Evolutionary conservation across 1,140 invertebrate genomes (phyloP), one percentile per base, ranked within the genome.

Genomic region (Eriocheir sinensis): DNA sequence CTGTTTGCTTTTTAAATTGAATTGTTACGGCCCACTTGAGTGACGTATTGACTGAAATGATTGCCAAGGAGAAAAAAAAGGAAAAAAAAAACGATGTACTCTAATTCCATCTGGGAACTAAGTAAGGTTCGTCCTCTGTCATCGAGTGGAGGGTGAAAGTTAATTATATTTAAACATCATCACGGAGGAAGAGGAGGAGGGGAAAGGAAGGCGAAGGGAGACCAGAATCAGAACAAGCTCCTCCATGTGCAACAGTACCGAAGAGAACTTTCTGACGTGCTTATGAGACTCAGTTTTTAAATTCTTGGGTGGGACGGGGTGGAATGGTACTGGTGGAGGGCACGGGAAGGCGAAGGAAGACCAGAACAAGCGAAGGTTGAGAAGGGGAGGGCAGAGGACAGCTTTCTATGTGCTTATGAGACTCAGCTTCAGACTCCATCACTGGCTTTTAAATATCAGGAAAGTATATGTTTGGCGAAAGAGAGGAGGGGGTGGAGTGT

Each of bases 1-100:
- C 34, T 94, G 93, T 94, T 94, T 94, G 93, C 93, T 94, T 94
- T 94, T 94, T 90, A 94, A 94, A 94, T 94, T 94, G 93, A 79
- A 94, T 94, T 94, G 93, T 94, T 94, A 94, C 93, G 44, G 32
- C 38, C 86, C 93, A 90, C 93, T 94, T 80, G 30, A 38, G 38
- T 72, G 93, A 72, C 53, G 86, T 94, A 90, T 90, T 94, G 86
- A 94, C 93, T 48, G 44, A 44, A 83, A 72, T 48, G 86, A 94
- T 94, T 94, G 93, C 88, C 80, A 94, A 94, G 80, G 85, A 93
- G 27, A n/a, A 53, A 9, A 53, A 21, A 53, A 21, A 53, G 48
- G 48, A 12, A 21, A 53, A 12, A 53, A 72, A 72, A n/a, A n/a
- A 0, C 17, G 4, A 8, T n/a, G n/a, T 72, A 72, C n/a, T 72